These are phyloP conservation scores for Liparis tanakae DNA, from an alignment of 2,797 vertebrate genomes.

Conservation along the genomic window DNA sequence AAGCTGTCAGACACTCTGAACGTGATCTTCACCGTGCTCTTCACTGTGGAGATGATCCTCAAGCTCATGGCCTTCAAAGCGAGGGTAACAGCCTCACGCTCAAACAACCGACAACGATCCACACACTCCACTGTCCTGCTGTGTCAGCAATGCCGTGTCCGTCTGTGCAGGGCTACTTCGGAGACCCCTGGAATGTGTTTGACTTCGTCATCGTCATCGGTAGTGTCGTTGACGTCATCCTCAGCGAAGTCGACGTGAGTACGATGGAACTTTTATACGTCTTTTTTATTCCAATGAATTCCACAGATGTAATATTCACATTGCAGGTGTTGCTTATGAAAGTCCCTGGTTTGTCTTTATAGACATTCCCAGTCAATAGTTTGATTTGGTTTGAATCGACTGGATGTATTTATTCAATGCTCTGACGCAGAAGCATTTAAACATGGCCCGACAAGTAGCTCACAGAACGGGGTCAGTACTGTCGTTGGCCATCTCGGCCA, in stretches of 20 bases:
- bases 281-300: conserved; percentile 11
- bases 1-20: conserved; percentile 93
- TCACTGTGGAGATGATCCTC: conserved; percentile 96
- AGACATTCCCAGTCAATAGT: conserved; percentile 16
- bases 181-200: conserved; percentile 99
- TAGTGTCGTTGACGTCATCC: conserved; percentile 96
- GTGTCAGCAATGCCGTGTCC: neutral
- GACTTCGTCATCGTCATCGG: conserved; percentile 98
- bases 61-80: conserved; percentile 98
- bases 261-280: neutral
- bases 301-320: neutral
- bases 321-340: conserved; percentile 27
- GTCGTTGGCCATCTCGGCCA: conserved; percentile 23
- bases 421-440: conserved; percentile 54
- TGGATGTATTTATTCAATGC: conserved; percentile 61
- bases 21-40: conserved; percentile 95
- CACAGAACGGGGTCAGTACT: conserved; percentile 69
- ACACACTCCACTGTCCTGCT: neutral
- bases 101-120: neutral
- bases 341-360: neutral
- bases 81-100: conserved; percentile 80
- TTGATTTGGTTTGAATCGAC: conserved; percentile 24
- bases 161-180: conserved; percentile 92
- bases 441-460: conserved; percentile 61
- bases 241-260: conserved; percentile 97